Evolutionary conservation across 2,113 vertebrate genomes (phyloP), one percentile per base, ranked within the genome.

Genomic region (Tyrannus savana): DNA sequence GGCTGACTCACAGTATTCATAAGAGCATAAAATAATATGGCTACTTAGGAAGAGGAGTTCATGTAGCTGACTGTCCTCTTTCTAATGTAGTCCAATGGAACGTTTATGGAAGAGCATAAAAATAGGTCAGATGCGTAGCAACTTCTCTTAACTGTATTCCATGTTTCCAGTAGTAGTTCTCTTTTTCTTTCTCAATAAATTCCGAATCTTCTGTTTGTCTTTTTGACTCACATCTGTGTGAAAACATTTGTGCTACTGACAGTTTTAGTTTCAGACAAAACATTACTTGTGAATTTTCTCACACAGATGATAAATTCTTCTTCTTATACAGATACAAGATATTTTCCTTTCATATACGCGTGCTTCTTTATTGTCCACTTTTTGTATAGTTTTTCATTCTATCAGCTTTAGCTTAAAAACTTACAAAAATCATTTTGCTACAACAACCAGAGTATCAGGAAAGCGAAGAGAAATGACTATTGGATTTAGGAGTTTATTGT

Each of bases 1-100:
- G 74, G 49, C 71, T 93, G 87, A 95, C 62, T 93, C 89, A 90
- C 19, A 49, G 62, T 64, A 76, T 90, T 82, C 50, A 21, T 76
- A 58, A 79, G 46, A 77, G 42, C 59, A 53, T 83, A 85, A 94
- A 94, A 76, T 76, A 89, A 67, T 91, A 71, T 0, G 0, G 15
- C 46, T 86, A 12, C 76, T 77, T 62, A 83, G 67, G 58, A 52
- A 74, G 74, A 88, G 33, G 17, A 50, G 68, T 58, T 91, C 1
- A 2, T 83, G 25, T 66, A 33, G 49, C 25, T 85, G 64, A 58
- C 72, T 76, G 44, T 66, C 75, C 55, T 83, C 5, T 86, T 89
- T 55, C 76, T 88, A 35, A 63, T 80, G 25, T 62, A 74, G 67
- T 58, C 39, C 72, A 93, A 3, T 49, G 35, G 74, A 91, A 53